Base-by-base conservation (phyloP, 2,888 invertebrate genomes). In the Drosophila kokeensis region DNA sequence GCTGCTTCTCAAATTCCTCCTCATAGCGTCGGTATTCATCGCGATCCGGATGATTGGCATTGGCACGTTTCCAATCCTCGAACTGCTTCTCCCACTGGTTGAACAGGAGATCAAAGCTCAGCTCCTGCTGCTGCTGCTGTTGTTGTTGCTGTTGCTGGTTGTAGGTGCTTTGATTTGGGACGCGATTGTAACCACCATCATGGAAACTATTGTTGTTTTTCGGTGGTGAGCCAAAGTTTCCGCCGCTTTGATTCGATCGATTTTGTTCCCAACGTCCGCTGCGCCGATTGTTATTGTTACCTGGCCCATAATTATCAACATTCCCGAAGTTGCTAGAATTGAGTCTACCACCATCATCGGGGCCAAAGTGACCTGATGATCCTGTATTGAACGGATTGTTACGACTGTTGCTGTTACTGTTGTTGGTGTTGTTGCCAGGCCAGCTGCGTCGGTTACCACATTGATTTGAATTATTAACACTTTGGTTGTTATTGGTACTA, bases 51-150 rank as follows among this genome's bases (percentile, higher is more conserved):
- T 98, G 98, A 92, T 97, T 97, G 40, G 96, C 96, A 94, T 98
- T 98, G 90, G 98, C 97, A 75, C 95, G 95, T 91, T 97, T 97
- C 98, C 98, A 98, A 85, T 96, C 96, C 87, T 96, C 96, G 92
- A 98, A 98, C 92, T 98, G 97, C 81, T 96, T 95, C 93, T 98
- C 98, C 98, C 98, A 98, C 90, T 97, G 96, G 87, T 95, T 95
- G 92, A 98, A 98, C 92, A 98, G 97, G 73, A 96, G 95, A 91
- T 97, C 97, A 93, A 98, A 98, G 69, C 96, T 95, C 92, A 95
- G 96, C 93, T 98, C 97, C 91, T 18, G 95, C 94, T 94, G 95
- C 86, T 76, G 95, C 85, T 96, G 96, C 13, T 95, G 94, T 95
- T 96, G 96, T 81, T 32, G 96, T 77, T 95, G 95, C 95, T 96